Percentiles rank a stretch among this genome's conserved stretches.
Evolutionary conservation across 2,888 invertebrate species (phyloP).

Genomic region (Geotrupes spiniger): DNA sequence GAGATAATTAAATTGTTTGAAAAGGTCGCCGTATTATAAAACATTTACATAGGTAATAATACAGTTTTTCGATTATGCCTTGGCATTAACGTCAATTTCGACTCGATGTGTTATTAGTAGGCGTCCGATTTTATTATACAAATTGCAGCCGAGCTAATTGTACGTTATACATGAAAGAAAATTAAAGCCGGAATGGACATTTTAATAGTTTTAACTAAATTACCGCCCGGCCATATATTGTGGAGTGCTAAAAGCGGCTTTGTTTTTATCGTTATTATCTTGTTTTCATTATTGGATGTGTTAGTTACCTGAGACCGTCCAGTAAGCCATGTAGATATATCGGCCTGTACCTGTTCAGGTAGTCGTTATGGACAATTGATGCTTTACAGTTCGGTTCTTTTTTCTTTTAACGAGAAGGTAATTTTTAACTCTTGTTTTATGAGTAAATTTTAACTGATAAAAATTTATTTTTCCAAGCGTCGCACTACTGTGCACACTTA

Average conservation of each 20-base stretch:
- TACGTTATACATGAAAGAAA: background rate
- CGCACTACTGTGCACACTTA: too few species aligned
- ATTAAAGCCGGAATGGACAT: conserved; percentile 11
- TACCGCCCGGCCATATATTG: conserved; percentile 35
- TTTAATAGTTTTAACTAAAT: conserved; percentile 37
- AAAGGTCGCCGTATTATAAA: too few species aligned
- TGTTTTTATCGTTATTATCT: conserved; percentile 45
- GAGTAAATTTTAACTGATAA: too few species aligned
- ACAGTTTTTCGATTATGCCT: background rate
- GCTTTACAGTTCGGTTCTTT: too few species aligned
- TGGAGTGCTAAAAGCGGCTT: conserved; percentile 41
- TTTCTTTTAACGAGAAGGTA: too few species aligned
- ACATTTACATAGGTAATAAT: too few species aligned
- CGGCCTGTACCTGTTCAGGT: too few species aligned
- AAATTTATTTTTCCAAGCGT: too few species aligned
- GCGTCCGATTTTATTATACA: conserved; percentile 1
- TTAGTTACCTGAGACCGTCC: conserved; percentile 4
- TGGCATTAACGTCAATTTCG: background rate
- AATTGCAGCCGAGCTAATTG: background rate
- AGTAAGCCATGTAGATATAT: too few species aligned
- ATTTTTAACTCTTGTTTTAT: too few species aligned
- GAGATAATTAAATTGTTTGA: too few species aligned
- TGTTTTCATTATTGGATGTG: conserved; percentile 41
- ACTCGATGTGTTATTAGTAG: background rate
- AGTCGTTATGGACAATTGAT: too few species aligned